Conservation (phyloP, 2,888 invertebrate genomes). For the Gortyna flavago region DNA sequence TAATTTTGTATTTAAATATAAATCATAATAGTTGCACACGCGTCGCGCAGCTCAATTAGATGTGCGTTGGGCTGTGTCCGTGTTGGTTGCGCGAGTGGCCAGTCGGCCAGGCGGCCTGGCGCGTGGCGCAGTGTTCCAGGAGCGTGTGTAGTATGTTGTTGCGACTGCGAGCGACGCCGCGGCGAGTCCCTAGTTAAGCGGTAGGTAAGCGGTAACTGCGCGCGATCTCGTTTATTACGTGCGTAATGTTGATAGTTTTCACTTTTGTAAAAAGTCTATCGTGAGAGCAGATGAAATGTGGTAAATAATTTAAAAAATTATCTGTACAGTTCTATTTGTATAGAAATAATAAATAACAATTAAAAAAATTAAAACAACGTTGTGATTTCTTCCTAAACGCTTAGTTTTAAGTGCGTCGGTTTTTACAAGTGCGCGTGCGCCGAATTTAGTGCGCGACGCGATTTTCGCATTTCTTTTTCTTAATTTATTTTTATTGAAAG, state of each 20-base stretch:
- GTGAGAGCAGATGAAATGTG: conserved; percentile 88
- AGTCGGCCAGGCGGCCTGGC: not conserved
- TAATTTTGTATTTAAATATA: conserved; percentile 70
- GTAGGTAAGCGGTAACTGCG: conserved; percentile 70
- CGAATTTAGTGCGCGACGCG: conserved; percentile 73
- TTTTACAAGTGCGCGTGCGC: conserved; percentile 70
- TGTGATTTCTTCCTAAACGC: conserved; percentile 87
- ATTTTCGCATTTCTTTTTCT: conserved; percentile 83
- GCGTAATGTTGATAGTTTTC: conserved; percentile 90
- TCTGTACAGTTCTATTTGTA: conserved; percentile 91
- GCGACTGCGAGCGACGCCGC: conserved; percentile 51
- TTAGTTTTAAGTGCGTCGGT: conserved; percentile 81
- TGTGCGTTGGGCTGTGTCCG: conserved; percentile 50
- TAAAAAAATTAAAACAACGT: conserved; percentile 88
- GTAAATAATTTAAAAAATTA: conserved; percentile 90
- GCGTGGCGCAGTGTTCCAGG: conserved; percentile 20
- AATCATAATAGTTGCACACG: conserved; percentile 64
- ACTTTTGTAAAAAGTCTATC: conserved; percentile 91
- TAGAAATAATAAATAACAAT: conserved; percentile 91
- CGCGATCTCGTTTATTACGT: conserved; percentile 87
- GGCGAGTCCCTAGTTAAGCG: conserved; percentile 62
- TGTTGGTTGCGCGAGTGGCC: conserved; percentile 43
- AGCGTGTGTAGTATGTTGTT: conserved; percentile 54
- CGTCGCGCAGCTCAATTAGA: conserved; percentile 67
- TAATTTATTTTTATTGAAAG: conserved; percentile 84